Evolutionary conservation across 2,888 invertebrate genomes (phyloP), one percentile per base, ranked within the genome.

Genomic region (Hypena proboscidalis): DNA sequence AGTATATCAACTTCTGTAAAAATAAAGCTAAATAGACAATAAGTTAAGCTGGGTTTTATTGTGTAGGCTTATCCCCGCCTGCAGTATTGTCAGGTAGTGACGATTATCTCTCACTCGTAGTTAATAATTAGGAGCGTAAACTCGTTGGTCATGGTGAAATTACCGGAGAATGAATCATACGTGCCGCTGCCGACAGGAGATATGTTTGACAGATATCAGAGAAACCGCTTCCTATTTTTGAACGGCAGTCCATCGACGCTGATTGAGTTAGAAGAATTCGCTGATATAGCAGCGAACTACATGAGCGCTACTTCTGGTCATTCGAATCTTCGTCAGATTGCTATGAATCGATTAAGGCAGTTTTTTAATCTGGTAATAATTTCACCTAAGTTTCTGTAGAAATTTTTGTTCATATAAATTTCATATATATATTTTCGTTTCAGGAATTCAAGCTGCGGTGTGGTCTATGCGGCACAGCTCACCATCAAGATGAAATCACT

Each of bases 401-500:
- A 23, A 10, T 2, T 22, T 4, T 22, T 27, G 7, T n/a, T 10
- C 2, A 3, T 33, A 22, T 14, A 20, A 36, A 7, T 27, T 3
- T 25, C 2, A 4, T 21, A 27, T 17, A 2, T n/a, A 15, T 15
- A 32, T 21, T 36, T 46, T 56, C 43, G 15, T 62, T 70, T 6
- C 62, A 80, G 79, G 74, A 77, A 52, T 80, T 78, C 47, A 67
- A 71, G 44, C 6, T 79, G 37, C 34, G 56, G 6, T 79, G 77
- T 47, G 48, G 66, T 21, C 39, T 58, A 1, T 78, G 76, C 33
- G 63, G 64, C 4, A 63, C 54, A 0, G 41, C 66, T 2, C 75
- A 77, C 46, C 29, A 62, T 21, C 75, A 80, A 47, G 75, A 79
- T 29, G 75, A 77, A 58, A 58, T 80, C 37, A 55, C 61, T 7